phyloP scores from a whole-genome alignment of 2,113 vertebrate species.

The Neogobius melanostomus region DNA sequence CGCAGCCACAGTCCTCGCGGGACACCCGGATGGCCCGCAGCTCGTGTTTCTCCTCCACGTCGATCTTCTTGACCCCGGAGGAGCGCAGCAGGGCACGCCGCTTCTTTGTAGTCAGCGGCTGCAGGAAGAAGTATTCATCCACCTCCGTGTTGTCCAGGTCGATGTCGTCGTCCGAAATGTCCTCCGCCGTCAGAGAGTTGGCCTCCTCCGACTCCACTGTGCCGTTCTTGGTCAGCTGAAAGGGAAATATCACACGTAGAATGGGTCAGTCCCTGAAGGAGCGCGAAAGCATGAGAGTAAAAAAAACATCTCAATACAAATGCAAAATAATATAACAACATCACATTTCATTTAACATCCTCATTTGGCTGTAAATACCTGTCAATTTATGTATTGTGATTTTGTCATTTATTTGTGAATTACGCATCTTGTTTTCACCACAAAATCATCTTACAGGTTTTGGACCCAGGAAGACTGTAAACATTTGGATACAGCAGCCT shows the following conservation, averaged over 20 bases:
- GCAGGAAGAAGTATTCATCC: slow-evolving; percentile 97
- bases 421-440: too few relatives aligned
- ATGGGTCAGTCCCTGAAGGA: neutral
- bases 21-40: slow-evolving; percentile 93
- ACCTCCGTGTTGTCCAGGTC: slow-evolving; percentile 98
- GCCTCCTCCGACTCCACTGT: slow-evolving; percentile 95
- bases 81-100: slow-evolving; percentile 88
- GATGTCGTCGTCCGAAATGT: slow-evolving; percentile 97
- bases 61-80: slow-evolving; percentile 96
- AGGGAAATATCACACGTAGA: slow-evolving; percentile 28
- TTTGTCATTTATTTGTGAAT: too few relatives aligned
- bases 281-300: neutral
- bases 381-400: too few relatives aligned
- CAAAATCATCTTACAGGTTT: too few relatives aligned
- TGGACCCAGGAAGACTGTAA: too few relatives aligned
- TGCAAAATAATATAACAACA: too few relatives aligned
- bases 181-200: slow-evolving; percentile 89
- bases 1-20: slow-evolving; percentile 95
- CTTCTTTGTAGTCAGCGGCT: slow-evolving; percentile 96
- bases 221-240: slow-evolving; percentile 94
- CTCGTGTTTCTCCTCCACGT: slow-evolving; percentile 96
- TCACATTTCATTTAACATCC: too few relatives aligned
- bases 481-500: too few relatives aligned
- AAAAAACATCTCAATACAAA: neutral
- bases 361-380: too few relatives aligned